Evolutionary conservation across 1,140 invertebrate genomes (phyloP).

Genomic region (Pygmarrhopalites habei): DNA sequence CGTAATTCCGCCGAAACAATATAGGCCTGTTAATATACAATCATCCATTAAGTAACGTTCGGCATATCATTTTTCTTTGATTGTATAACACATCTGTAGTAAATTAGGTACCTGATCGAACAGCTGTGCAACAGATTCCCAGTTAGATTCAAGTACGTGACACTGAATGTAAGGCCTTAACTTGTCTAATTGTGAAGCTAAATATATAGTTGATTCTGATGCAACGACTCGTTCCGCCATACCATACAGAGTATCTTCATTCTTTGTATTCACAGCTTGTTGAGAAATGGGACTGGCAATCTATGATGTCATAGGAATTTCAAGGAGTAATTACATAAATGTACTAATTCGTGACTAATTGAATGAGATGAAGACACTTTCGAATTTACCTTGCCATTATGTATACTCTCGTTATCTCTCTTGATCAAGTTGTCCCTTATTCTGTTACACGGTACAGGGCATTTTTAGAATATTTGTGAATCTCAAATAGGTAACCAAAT

Average conservation of each 20-base stretch:
- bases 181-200: slow-evolving; percentile 51
- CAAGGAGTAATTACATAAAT: too few relatives aligned
- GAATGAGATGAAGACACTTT: too few relatives aligned
- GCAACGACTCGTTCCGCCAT: slow-evolving; percentile 79
- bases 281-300: neutral
- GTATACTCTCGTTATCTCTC: slow-evolving; percentile 38
- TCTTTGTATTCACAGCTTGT: too few relatives aligned
- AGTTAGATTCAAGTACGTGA: slow-evolving; percentile 37
- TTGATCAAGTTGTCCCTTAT: slow-evolving; percentile 63
- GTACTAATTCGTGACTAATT: too few relatives aligned
- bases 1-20: slow-evolving; percentile 50
- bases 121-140: slow-evolving; percentile 36
- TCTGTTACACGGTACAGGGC: too few relatives aligned
- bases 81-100: neutral
- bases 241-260: slow-evolving; percentile 67
- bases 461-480: too few relatives aligned
- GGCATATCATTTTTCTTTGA: slow-evolving; percentile 17
- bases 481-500: too few relatives aligned
- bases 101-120: slow-evolving; percentile 26
- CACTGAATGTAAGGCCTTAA: slow-evolving; percentile 48
- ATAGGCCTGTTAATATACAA: slow-evolving; percentile 44
- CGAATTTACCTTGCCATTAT: slow-evolving; percentile 28
- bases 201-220: slow-evolving; percentile 68
- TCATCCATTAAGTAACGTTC: neutral
- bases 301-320: too few relatives aligned